Base-by-base conservation (phyloP, 2,888 invertebrate species). In the Athalia rosae region DNA sequence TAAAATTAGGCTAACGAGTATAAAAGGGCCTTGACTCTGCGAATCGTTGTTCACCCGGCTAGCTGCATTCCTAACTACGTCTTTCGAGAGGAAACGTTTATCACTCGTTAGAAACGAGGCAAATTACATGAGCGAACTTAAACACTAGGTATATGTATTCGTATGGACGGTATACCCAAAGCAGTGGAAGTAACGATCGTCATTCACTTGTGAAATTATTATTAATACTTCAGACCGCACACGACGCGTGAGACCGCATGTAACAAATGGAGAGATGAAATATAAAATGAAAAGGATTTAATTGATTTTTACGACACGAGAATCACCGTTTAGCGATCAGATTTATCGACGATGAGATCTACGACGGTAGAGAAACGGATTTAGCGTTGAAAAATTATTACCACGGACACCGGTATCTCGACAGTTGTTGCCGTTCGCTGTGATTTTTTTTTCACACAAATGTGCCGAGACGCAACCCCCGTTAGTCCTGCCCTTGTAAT, bases 1-100 rank as follows among this genome's bases (percentile, higher is more conserved):
- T 88, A 88, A 87, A 87, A 88, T 86, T 84, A 82, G 82, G 82
- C 87, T 87, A 87, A 88, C 87, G 86, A 88, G 80, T 79, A 81
- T 81, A 78, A 62, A 53, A 78, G 76, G 69, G 59, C 62, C 59
- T 41, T 62, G 61, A 62, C 74, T 79, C 53, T 69, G 64, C 50
- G 59, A 78, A 79, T 77, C 73, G 79, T 28, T 28, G 28, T 28
- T 28, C 28, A 28, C 28, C 28, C 28, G 76, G 80, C 53, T 9
- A 28, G 50, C 9, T 11, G 53, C 4, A 8, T 13, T 15, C 15
- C 58, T 41, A n/a, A 45, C n/a, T 28, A 7, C 6, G 13, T 9
- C 71, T 71, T 13, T 58, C 71, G 67, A 15, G 56, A 58, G 53
- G 71, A 61, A 71, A 71, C 76, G 80, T 83, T 81, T 80, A 81